Evolutionary conservation across 2,888 invertebrate genomes (phyloP).

Genomic region (Leptinotarsa rubiginosa): DNA sequence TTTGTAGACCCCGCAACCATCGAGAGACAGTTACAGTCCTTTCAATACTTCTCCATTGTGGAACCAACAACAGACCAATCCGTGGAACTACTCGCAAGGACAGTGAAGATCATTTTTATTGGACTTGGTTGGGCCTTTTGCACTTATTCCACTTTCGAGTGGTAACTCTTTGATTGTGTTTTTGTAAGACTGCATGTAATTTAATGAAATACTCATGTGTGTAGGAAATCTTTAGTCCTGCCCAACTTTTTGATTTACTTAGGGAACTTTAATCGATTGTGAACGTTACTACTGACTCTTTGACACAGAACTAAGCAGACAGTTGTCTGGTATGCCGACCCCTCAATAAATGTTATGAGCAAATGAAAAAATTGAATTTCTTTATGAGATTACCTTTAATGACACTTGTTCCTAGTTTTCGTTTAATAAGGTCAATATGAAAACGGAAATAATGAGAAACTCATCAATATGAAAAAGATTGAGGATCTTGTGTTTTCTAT

Average conservation of each 20-base stretch:
- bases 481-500: too few species aligned
- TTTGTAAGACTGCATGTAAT: conserved; percentile 57
- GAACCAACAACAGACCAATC: conserved; percentile 62
- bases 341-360: conserved; percentile 47
- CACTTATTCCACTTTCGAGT: conserved; percentile 51
- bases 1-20: conserved; percentile 36
- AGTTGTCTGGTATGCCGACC: conserved; percentile 33
- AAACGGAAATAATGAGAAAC: neutral
- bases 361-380: conserved; percentile 24
- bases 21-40: conserved; percentile 62
- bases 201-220: conserved; percentile 57
- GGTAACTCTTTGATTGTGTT: conserved; percentile 45
- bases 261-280: conserved; percentile 37
- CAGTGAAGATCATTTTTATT: conserved; percentile 40
- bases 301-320: conserved; percentile 30
- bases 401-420: too few species aligned
- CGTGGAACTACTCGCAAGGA: conserved; percentile 60
- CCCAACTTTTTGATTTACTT: conserved; percentile 46
- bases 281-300: conserved; percentile 39
- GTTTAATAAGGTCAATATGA: neutral
- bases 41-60: conserved; percentile 64
- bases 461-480: too few species aligned
- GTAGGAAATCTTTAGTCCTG: conserved; percentile 50
- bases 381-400: neutral
- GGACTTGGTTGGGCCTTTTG: conserved; percentile 48